A percentile compares a stretch with the other conserved stretches of the same genome.
Evolutionary conservation across 2,113 vertebrate species (phyloP).

Genomic region (Marmota flaviventris): DNA sequence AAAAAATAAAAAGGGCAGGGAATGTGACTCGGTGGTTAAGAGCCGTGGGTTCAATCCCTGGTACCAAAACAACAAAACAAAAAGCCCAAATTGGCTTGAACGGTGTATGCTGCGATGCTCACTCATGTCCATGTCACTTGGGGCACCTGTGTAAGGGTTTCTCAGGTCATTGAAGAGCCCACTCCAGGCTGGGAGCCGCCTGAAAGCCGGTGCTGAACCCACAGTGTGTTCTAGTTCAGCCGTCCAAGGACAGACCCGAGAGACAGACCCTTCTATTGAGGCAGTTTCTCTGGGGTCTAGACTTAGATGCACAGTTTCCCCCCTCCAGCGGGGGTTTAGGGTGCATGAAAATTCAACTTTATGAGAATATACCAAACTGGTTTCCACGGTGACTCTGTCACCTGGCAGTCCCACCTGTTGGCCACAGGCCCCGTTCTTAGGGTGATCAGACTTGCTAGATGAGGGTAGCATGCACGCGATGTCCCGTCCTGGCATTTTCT

Average conservation of each 20-base stretch:
- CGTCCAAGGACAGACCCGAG: not conserved
- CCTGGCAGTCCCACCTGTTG: no score
- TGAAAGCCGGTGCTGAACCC: not conserved
- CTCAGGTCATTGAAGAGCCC: not conserved
- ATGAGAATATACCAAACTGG: not conserved
- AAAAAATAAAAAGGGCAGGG: no score
- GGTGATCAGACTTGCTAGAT: accelerated
- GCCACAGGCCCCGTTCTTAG: accelerated
- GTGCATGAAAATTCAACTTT: not conserved
- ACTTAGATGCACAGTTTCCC: not conserved
- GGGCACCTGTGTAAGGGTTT: not conserved
- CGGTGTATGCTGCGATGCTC: not conserved
- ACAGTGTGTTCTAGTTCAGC: not conserved
- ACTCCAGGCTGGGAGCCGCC: not conserved
- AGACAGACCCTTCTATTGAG: not conserved
- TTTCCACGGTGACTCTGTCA: not conserved
- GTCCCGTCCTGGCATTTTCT: not conserved
- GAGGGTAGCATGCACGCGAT: accelerated
- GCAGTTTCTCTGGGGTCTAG: not conserved
- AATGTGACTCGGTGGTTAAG: no score
- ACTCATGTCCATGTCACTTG: not conserved
- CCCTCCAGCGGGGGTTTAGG: no score
- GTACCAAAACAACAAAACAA: no score
- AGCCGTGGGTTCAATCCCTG: no score
- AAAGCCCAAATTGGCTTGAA: not conserved